phyloP scores from a whole-genome alignment of 2,888 invertebrate genomes.

The Caenorhabditis zanzibari region DNA sequence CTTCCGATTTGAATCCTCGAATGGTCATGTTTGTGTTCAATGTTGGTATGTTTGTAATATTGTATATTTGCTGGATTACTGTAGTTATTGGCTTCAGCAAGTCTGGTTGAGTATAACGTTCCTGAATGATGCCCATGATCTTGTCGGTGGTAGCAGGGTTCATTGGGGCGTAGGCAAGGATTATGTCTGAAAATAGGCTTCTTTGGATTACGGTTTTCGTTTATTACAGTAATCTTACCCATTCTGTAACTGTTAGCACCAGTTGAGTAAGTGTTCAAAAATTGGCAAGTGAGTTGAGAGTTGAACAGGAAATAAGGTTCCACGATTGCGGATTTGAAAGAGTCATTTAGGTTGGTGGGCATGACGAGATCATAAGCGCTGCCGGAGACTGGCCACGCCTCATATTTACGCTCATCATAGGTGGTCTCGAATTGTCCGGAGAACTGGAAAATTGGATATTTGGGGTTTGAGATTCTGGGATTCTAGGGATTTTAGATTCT shows the following conservation, averaged over 20 bases:
- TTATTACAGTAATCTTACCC: slow-evolving; percentile 5
- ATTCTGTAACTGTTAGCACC: slow-evolving; percentile 34
- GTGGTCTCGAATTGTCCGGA: slow-evolving; percentile 74
- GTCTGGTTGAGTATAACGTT: slow-evolving; percentile 40
- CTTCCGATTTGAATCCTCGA: slow-evolving; percentile 83
- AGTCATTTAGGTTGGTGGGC: slow-evolving; percentile 63
- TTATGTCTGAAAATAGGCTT: slow-evolving; percentile 66
- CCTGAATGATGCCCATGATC: slow-evolving; percentile 66
- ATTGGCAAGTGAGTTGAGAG: slow-evolving; percentile 65
- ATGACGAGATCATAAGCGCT: slow-evolving; percentile 73
- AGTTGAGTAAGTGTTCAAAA: slow-evolving; percentile 63
- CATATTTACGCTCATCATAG: slow-evolving; percentile 64
- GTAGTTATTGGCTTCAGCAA: not conserved
- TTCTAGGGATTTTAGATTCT: too few relatives aligned
- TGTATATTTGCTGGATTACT: slow-evolving; percentile 11
- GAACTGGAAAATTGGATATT: slow-evolving; percentile 67
- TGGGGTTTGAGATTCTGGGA: too few relatives aligned
- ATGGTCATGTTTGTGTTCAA: slow-evolving; percentile 45
- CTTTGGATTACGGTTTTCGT: too few relatives aligned
- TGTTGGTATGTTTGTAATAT: slow-evolving; percentile 31
- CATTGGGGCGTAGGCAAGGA: slow-evolving; percentile 77
- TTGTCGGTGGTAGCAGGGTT: slow-evolving; percentile 60
- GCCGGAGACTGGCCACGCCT: slow-evolving; percentile 75
- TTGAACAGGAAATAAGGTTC: slow-evolving; percentile 65
- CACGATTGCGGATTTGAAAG: slow-evolving; percentile 62